Evolutionary conservation across 2,113 vertebrate species (phyloP), one percentile per base, ranked within the genome.

Genomic region (Saccopteryx bilineata): DNA sequence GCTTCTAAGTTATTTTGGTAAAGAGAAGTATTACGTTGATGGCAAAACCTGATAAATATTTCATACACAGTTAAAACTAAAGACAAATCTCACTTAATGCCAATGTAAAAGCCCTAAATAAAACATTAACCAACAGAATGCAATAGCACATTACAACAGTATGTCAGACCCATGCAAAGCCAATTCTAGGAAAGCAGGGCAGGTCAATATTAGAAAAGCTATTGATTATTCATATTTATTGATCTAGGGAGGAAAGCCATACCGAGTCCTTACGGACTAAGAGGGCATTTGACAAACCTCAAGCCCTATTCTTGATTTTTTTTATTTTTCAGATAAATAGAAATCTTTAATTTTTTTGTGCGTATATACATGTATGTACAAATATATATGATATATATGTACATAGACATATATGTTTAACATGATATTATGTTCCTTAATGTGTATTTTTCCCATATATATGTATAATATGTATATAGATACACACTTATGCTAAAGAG

Each of bases 81-180:
- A 65, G 31, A 50, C 23, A 80, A 92, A 91, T 46, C 3, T 91
- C 83, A 92, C 12, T 91, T 60, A 78, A 66, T 65, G 72, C 46
- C 39, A 85, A 71, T 66, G 66, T 50, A 85, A 85, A 95, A 91
- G 74, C 76, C 26, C 50, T 92, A 84, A 74, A 90, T 94, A 86
- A 94, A 95, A 92, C 58, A 94, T 90, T 96, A 89, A 91, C 24
- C 19, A 74, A 85, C 18, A 74, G 85, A 84, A 93, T 52, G 24
- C 58, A 91, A 31, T 1, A 85, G 50, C 50, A 58, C 18, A 71
- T 71, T 94, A 87, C 87, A 81, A 88, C 15, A 94, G 52, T 69
- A 69, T 13, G 11, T 48, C 33, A 46, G 72, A 39, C 66, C 10
- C 18, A 60, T 76, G 75, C 58, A 48, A 90, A 94, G 23, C 33